Evolutionary conservation across 1,140 invertebrate genomes (phyloP).

Genomic region (Dinothrombium tinctorium): DNA sequence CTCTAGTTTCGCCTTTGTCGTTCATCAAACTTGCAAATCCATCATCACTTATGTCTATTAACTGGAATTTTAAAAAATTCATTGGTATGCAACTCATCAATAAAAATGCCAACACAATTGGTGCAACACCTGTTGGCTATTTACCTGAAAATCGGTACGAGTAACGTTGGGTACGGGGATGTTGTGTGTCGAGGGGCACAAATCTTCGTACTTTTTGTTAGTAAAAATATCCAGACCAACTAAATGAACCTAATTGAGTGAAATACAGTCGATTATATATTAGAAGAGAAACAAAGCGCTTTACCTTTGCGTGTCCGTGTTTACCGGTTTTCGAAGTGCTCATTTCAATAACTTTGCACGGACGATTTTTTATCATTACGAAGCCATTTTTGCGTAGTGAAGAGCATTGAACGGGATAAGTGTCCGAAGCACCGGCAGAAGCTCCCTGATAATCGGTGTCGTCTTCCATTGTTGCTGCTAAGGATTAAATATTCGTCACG

Average conservation of each 20-base stretch:
- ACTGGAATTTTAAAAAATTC: too few species aligned
- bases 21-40: constrained; percentile 74
- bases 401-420: constrained; percentile 94
- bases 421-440: constrained; percentile 46
- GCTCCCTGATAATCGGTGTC: background rate
- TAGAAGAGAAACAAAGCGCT: background rate
- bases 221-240: constrained; percentile 96
- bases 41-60: constrained; percentile 78
- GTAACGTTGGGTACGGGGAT: constrained; percentile 98
- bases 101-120: background rate
- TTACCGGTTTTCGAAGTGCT: constrained; percentile 99
- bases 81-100: too few species aligned
- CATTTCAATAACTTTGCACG: constrained; percentile 99
- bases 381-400: constrained; percentile 95
- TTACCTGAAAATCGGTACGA: constrained; percentile 78
- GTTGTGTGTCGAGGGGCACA: constrained; percentile 98
- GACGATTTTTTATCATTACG: constrained; percentile 86
- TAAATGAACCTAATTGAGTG: constrained; percentile 47
- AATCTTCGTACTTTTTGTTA: constrained; percentile 95
- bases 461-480: too few species aligned
- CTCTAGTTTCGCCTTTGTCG: constrained; percentile 74
- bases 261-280: background rate
- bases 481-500: too few species aligned
- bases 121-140: constrained; percentile 6
- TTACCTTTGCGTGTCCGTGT: constrained; percentile 88